Evolutionary conservation across 1,140 invertebrate genomes (phyloP), one percentile per base, ranked within the genome.

Genomic region (Danaus melanippus): DNA sequence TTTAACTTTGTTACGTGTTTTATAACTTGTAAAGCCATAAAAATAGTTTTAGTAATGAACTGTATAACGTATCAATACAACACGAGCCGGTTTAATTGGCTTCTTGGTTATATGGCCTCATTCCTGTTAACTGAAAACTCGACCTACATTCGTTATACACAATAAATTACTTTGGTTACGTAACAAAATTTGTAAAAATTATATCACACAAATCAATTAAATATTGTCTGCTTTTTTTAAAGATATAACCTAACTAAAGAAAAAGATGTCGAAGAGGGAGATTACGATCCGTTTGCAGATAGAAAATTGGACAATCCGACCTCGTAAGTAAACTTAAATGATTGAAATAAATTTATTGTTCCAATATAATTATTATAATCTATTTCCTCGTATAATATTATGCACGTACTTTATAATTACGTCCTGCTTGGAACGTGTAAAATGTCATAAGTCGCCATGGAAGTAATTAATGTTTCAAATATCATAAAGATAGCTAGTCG

Each of bases 261-360:
- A 10, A 79, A 79, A 66, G 82, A 84, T 74, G 71, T 65, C 8
- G 82, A 86, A 56, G 56, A 60, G 73, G 89, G 74, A 43, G 88
- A 88, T 21, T 93, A 91, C 67, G 91, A 95, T 86, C 94, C 94
- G 0, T 95, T 95, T 76, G 84, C 86, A 15, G 91, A 92, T 61
- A 88, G 93, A 43, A 90, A 91, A 59, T 79, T 93, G 63, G 91
- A 91, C 12, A 92, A 94, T 86, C 92, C 93, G 46, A 94, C 93
- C 50, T 93, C 93, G 94, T 95, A 90, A 93, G 93, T 91, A 50
- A 3, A 15, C 15, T 15, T 15, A 15, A 15, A 15, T 15, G 15
- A 15, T 15, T 15, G 1, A 15, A 15, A 15, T 15, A 15, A 15
- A 1, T 1, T 15, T 1, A 15, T 15, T 15, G 15, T 15, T 15